These are phyloP conservation scores for Acipenser ruthenus DNA, from an alignment of 2,797 vertebrate genomes.

Conservation along the genomic window DNA sequence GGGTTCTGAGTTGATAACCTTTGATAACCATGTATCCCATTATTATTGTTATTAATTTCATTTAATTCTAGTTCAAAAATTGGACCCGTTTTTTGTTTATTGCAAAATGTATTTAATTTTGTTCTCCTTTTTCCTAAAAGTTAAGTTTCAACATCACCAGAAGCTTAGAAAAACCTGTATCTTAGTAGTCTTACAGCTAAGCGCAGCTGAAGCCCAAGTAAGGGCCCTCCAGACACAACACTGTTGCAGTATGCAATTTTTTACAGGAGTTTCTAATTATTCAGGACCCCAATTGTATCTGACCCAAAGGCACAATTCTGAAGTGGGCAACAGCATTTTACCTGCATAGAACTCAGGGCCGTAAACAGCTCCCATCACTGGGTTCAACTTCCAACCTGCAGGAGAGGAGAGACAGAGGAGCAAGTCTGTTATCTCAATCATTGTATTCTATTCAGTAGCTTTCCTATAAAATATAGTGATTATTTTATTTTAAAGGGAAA, in stretches of 20 bases:
- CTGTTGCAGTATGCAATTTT: not conserved
- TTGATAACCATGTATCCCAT: too few relatives aligned
- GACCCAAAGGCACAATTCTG: not conserved
- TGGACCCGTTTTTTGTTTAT: too few relatives aligned
- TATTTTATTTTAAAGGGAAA: conserved; percentile 7
- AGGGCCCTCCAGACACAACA: not conserved
- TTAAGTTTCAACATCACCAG: too few relatives aligned
- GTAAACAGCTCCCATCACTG: conserved; percentile 90
- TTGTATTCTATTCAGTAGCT: not conserved
- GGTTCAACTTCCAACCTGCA: conserved; percentile 93
- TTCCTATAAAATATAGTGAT: not conserved
- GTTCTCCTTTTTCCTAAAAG: too few relatives aligned
- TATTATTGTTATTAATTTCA: too few relatives aligned
- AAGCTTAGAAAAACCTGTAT: not conserved
- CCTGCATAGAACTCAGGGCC: conserved; percentile 93
- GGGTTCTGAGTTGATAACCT: too few relatives aligned
- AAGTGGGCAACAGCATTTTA: conserved; percentile 40
- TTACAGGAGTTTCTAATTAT: not conserved
- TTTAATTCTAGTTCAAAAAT: too few relatives aligned
- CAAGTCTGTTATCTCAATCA: not conserved
- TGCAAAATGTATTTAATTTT: too few relatives aligned
- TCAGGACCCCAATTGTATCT: not conserved
- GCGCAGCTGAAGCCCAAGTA: not conserved
- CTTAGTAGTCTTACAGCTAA: not conserved
- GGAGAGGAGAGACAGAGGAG: not conserved